Conservation (phyloP, 1,140 invertebrate genomes). For the Metopolophium dirhodum region DNA sequence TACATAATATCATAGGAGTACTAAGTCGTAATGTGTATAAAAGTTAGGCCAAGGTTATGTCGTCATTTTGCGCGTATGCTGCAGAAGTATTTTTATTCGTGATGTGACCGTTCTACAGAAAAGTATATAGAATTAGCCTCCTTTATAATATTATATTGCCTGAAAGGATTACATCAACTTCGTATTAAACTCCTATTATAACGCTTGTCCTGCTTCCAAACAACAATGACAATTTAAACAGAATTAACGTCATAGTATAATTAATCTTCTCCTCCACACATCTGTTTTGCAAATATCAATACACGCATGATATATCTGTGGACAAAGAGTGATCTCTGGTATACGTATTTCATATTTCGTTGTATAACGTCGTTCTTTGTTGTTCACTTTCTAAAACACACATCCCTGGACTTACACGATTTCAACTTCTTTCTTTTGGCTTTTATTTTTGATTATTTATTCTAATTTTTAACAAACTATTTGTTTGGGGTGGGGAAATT, state of each 20-base stretch:
- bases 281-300: not conserved
- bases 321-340: not conserved
- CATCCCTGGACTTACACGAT: not conserved
- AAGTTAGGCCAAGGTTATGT: constrained; percentile 13
- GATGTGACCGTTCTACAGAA: not conserved
- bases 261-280: not conserved
- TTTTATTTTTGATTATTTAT: not conserved
- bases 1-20: not conserved
- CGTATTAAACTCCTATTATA: not conserved
- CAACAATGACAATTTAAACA: constrained; percentile 11
- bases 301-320: not conserved
- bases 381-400: not conserved
- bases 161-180: not conserved
- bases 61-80: not conserved
- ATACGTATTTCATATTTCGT: not conserved
- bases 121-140: not conserved
- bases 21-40: too few relatives aligned
- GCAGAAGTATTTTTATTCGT: not conserved
- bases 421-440: not conserved
- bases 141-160: not conserved
- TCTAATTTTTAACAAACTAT: not conserved
- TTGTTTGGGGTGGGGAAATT: not conserved
- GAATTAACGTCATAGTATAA: not conserved
- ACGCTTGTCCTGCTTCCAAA: constrained; percentile 18
- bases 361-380: not conserved